These are phyloP conservation scores for Anniella stebbinsi DNA, from an alignment of 2,797 vertebrate genomes.

Conservation along the genomic window DNA sequence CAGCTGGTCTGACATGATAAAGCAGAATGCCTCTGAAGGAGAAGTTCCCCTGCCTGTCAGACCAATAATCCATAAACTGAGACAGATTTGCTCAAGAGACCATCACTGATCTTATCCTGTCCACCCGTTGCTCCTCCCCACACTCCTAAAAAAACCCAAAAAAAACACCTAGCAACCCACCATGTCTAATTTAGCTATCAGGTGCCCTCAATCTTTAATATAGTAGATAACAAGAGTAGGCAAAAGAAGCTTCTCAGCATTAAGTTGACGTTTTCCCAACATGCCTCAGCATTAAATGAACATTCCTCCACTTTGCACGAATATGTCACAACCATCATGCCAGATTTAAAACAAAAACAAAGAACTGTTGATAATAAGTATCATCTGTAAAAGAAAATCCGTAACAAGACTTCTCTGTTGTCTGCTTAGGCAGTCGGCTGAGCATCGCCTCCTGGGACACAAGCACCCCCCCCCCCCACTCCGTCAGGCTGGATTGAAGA, in stretches of 20 bases:
- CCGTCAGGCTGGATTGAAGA: background rate
- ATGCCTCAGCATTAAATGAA: background rate
- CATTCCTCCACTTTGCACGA: slow-evolving; percentile 8
- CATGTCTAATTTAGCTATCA: slow-evolving; percentile 27
- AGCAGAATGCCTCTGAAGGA: slow-evolving; percentile 64
- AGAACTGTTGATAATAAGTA: background rate
- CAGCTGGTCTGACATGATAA: slow-evolving; percentile 73
- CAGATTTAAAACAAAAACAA: background rate
- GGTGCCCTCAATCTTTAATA: slow-evolving; percentile 21
- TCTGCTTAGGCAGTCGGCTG: background rate
- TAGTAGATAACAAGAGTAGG: background rate
- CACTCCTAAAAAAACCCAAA: background rate
- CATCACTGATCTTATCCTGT: slow-evolving; percentile 35
- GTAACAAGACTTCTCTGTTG: background rate
- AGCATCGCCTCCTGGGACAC: no score
- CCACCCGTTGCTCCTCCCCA: background rate
- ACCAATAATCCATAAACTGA: slow-evolving; percentile 63
- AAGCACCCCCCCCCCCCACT: background rate
- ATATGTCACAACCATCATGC: slow-evolving; percentile 4
- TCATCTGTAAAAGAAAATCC: slow-evolving; percentile 8
- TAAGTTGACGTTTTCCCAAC: background rate
- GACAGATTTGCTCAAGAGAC: slow-evolving; percentile 60
- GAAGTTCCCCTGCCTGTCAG: slow-evolving; percentile 56
- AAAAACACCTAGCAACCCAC: accelerated
- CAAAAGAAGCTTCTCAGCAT: background rate